Base-by-base conservation (phyloP, 1,140 invertebrate species). In the Manduca sexta region DNA sequence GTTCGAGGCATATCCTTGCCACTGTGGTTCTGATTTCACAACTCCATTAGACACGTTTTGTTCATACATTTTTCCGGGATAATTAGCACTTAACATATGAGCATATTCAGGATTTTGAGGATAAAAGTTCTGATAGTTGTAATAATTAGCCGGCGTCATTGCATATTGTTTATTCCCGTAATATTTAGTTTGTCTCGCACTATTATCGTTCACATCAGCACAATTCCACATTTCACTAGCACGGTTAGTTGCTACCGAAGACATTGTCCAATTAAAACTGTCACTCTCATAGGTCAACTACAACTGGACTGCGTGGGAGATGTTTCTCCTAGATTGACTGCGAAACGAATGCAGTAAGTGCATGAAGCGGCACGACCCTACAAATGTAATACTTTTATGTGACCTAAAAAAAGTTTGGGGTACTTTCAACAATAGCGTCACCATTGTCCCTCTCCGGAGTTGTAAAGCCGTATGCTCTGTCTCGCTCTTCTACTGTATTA, bases 351-450 rank as follows among this genome's bases (percentile, higher is more conserved):
- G 79, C 63, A 63, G 56, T 74, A 72, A 75, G 68, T 70, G 66
- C 55, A 69, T 66, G 59, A 70, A 60, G 51, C 75, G 68, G 65
- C 67, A 65, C 69, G 76, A 79, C 81, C 77, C 77, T 80, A 70
- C 78, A 71, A 84, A 73, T 76, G 75, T 81, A 82, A 76, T 81
- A 82, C 76, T 82, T 81, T 82, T 83, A 79, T 84, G 60, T 80
- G 79, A 77, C 82, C 76, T 75, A 85, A 85, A 84, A 84, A 84
- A 83, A 74, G 49, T 80, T 83, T 70, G 74, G 82, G 82, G 76
- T 79, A 83, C 76, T 72, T 70, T 64, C 58, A 85, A 83, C 79
- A 85, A 83, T 81, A 79, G 81, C 65, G 59, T 70, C 64, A 56
- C 75, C 55, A 83, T 80, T 83, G 81, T 85, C 74, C 75, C 79